Evolutionary conservation across 2,113 vertebrate genomes (phyloP), one percentile per base, ranked within the genome.

Genomic region (Toxotes chatareus): DNA sequence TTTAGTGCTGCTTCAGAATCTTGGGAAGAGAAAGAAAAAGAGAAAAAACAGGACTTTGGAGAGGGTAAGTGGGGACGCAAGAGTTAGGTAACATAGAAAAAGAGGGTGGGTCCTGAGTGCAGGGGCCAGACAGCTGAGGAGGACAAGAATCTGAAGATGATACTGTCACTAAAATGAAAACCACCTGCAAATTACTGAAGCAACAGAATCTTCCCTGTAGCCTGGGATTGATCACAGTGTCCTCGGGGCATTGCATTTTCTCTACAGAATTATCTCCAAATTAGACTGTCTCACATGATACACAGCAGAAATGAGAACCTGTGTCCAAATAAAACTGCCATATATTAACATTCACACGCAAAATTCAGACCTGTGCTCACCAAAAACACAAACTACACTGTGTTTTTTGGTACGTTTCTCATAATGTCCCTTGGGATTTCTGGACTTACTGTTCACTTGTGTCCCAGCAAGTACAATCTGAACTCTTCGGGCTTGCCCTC

Each of bases 81-180:
- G 80, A 68, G 78, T 81, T 36, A 40, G 53, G 53, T 74, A 68
- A 86, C 56, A 17, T 4, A 67, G 62, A 83, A 79, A 73, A 80
- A 75, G 32, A 67, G 64, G 72, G 68, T 76, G 76, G 23, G 19
- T 63, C 34, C 0, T 27, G 53, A 53, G 67, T 42, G 65, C 31
- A 62, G 47, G 4, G n/a, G 69, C 79, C 63, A 85, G 60, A 83
- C 74, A 81, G 66, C 53, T 79, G 36, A 84, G 57, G 59, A 83
- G 21, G 69, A 65, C 69, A 67, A 71, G 68, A 86, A 88, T 79
- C 71, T 57, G 56, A 83, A 83, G 86, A 88, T 69, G 79, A 91
- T 87, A 82, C 68, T 82, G 73, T 87, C 71, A 62, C 80, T 65
- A 40, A 89, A 92, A 93, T 89, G 55, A 85, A 89, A 93, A 90